phyloP scores from a whole-genome alignment of 2,797 vertebrate species.

The Psittacula derbiana region DNA sequence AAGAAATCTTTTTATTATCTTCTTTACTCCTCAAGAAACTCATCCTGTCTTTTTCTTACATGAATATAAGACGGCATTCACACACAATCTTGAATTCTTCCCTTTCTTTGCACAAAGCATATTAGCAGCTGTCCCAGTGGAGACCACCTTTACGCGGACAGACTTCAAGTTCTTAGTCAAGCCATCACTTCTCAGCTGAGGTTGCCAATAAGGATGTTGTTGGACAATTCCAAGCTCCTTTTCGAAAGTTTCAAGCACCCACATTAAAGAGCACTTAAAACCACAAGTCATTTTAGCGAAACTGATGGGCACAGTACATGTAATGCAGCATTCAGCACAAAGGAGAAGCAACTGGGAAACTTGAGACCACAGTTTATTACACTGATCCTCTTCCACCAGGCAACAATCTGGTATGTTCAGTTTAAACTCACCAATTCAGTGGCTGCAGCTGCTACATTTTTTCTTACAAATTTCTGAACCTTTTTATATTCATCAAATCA shows the following conservation, averaged over 20 bases:
- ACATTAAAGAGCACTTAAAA: background rate
- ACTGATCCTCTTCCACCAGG: background rate
- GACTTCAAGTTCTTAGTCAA: background rate
- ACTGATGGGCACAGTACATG: background rate
- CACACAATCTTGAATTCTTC: background rate
- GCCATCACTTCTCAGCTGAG: background rate
- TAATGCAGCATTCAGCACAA: accelerated
- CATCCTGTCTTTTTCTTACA: background rate
- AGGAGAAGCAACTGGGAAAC: background rate
- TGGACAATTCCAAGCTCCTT: background rate
- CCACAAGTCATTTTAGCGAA: background rate
- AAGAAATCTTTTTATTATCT: background rate
- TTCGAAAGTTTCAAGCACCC: background rate
- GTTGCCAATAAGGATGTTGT: background rate
- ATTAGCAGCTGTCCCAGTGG: background rate
- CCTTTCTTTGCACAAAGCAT: background rate
- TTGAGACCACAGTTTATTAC: background rate
- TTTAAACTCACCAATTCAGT: background rate
- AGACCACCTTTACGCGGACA: background rate
- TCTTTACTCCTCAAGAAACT: background rate
- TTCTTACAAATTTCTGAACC: background rate
- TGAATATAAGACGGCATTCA: background rate
- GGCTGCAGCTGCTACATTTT: background rate
- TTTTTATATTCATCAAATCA: background rate
- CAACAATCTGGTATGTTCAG: background rate